A percentile compares a stretch with the other conserved stretches of the same genome.
Evolutionary conservation across 2,113 vertebrate species (phyloP).

Genomic region (Ranitomeya variabilis): DNA sequence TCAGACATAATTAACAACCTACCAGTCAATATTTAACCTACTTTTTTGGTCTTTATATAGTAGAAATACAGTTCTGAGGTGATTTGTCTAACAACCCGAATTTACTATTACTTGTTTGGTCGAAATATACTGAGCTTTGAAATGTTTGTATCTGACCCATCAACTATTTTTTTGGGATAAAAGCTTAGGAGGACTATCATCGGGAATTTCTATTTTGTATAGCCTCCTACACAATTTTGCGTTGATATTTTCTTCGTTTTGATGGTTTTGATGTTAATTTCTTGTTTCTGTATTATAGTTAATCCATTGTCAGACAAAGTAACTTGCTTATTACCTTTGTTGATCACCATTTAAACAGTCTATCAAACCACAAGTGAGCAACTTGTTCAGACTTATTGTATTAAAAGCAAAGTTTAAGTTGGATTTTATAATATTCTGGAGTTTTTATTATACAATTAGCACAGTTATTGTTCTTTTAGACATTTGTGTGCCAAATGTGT

Average conservation of each 20-base stretch:
- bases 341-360: too few relatives aligned
- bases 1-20: not conserved
- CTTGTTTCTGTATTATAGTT: not conserved
- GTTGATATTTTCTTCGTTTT: not conserved
- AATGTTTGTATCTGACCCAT: not conserved
- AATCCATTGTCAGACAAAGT: not conserved
- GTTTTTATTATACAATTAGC: not conserved
- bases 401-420: not conserved
- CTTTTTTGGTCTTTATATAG: not conserved
- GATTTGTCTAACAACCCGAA: too few relatives aligned
- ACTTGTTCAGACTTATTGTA: too few relatives aligned
- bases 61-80: not conserved
- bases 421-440: not conserved
- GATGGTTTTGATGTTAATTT: not conserved
- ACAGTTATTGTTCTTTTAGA: not conserved
- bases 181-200: too few relatives aligned
- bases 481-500: not conserved
- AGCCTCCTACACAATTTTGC: not conserved
- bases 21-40: not conserved
- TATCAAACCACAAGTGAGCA: too few relatives aligned
- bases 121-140: not conserved
- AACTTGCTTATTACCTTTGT: not conserved
- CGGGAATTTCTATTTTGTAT: not conserved
- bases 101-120: not conserved
- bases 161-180: too few relatives aligned